Base-by-base conservation (phyloP, 1,140 invertebrate species). In the Drosophila repletoides region DNA sequence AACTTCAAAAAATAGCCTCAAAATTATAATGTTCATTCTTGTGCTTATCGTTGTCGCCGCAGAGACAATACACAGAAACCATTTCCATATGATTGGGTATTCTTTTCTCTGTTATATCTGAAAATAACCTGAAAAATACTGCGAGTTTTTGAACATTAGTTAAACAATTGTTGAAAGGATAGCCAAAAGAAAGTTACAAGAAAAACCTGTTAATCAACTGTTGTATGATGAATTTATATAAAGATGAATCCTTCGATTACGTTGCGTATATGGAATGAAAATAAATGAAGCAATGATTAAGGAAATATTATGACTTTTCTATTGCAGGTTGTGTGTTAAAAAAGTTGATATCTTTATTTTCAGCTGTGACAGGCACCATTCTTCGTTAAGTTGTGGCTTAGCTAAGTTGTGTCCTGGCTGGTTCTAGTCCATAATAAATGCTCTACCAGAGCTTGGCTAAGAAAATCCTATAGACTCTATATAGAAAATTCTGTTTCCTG, bases 191-290 rank as follows among this genome's bases (percentile, higher is more conserved):
- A 56, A 33, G 14, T 28, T n/a, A n/a, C n/a, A 48, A 69, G 29
- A 34, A 14, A 65, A 73, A 65, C 31, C 53, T 83, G 79, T 84
- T 81, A 83, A 83, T 51, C 43, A 68, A 77, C 63, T 83, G 69
- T 81, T 81, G 64, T 69, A 69, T 36, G 56, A 81, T 73, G 79
- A 81, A 84, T 73, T 84, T 77, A 84, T 59, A 55, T 43, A 59
- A 66, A 69, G 55, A 40, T 56, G 31, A 76, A 70, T 65, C 49
- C 43, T 68, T 72, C 72, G 55, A 66, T 36, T 63, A 52, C 58
- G 63, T 76, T 77, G 58, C 74, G 21, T 65, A 73, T 71, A 55
- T 34, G 41, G 24, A 65, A 59, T 49, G 22, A 58, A 67, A 67
- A 36, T 46, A 59, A 56, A 46, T 52, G 29, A 74, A 58, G 59